Base-by-base conservation (phyloP, 2,888 invertebrate genomes). In the Cerceris rybyensis region DNA sequence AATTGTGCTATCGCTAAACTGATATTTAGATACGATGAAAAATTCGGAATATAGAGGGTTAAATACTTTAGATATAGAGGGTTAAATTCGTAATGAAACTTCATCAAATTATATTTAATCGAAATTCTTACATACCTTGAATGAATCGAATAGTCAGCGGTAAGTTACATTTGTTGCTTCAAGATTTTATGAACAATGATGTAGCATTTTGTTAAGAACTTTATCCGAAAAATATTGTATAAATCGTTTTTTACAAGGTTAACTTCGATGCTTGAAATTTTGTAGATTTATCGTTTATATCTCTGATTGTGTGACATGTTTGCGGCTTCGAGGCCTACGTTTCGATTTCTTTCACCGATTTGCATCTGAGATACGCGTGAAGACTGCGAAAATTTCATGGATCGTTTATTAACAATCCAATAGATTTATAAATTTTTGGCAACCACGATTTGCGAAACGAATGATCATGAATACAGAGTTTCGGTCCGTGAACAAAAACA, bases 241-340 rank as follows among this genome's bases (percentile, higher is more conserved):
- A 14, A 41, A 41, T 41, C 41, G 5, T 42, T 42, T n/a, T 7
- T 41, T 28, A 4, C 28, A 46, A 11, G 59, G 59, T 59, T 59
- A 59, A 42, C 17, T 39, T 17, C 28, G 7, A 54, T 13, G n/a
- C 17, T 46, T 11, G 28, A 63, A 61, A 16, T 57, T 70, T 54
- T 14, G 8, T 46, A n/a, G 43, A 14, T 67, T 64, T 76, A 57
- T 60, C 68, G 66, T 70, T 78, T 61, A 16, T 70, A 79, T 73
- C 66, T 78, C 55, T 54, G 60, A 46, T 78, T 78, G 28, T 54
- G 67, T 73, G 73, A 78, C 79, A 78, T 67, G 60, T 64, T 79
- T 73, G 67, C 50, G 59, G 57, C 63, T 50, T 52, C 17, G 43
- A 50, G 52, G 54, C 9, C 39, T 16, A 42, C 54, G n/a, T 52